Evolutionary conservation across 2,113 vertebrate species (phyloP), one percentile per base, ranked within the genome.

Genomic region (Collichthys lucidus): DNA sequence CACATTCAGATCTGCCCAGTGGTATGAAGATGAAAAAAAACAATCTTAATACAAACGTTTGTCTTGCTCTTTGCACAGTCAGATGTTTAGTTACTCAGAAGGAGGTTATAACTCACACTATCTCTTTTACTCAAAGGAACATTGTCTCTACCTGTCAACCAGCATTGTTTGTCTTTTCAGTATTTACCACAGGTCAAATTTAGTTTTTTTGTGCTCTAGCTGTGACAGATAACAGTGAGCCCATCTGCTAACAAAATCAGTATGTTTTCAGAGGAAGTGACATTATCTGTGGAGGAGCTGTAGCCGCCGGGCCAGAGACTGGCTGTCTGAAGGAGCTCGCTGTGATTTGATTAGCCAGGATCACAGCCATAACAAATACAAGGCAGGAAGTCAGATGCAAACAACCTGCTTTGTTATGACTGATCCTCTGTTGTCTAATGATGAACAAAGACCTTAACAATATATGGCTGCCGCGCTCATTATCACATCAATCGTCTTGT

Each of bases 221-320:
- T 74, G 46, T 91, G 83, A 91, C 29, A 57, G 76, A 79, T 81
- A 77, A 71, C 84, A 88, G 71, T 68, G 66, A 57, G 59, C 56
- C 31, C 79, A 44, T 46, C 79, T 73, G 60, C 55, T 83, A 80
- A 75, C 76, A 85, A 77, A 74, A 86, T 77, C 76, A 22, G 47
- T 87, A 84, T 86, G 65, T 84, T 87, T 91, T 89, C 55, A 66
- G 52, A 83, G 76, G 66, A 91, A 93, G 88, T 76, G 84, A 81
- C 86, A 88, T 91, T 87, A 85, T 89, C 83, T 74, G 89, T 73
- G 44, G 68, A 53, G 59, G 52, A 31, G 69, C 55, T 47, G 52
- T 69, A 84, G 86, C 87, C 84, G 2, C 60, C 22, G 2, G 84
- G 68, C 61, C 19, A 35, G 76, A 70, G 72, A 57, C 83, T 56